These are phyloP conservation scores for Falco naumanni DNA, from an alignment of 2,797 vertebrate species.

Conservation along the genomic window DNA sequence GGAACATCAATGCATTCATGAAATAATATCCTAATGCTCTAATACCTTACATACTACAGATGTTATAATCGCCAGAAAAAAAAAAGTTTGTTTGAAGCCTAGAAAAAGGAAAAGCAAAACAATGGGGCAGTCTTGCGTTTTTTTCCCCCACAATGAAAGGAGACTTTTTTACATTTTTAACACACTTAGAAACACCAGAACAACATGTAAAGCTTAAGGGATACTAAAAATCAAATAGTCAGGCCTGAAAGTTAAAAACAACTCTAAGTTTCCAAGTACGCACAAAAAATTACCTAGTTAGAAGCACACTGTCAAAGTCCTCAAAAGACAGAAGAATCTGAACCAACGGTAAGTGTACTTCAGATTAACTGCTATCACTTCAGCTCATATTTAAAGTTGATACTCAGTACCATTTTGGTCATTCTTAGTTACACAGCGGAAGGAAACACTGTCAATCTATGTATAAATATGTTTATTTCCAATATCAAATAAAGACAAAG, in stretches of 20 bases:
- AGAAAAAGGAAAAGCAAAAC: background rate
- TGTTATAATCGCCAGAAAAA: background rate
- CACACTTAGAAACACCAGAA: background rate
- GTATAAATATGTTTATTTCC: background rate
- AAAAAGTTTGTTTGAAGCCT: background rate
- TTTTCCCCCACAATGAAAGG: background rate
- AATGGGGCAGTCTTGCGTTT: background rate
- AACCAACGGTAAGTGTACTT: background rate
- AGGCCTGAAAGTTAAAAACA: background rate
- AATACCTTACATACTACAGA: background rate
- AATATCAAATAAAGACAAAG: background rate
- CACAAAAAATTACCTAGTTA: background rate
- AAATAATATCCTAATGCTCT: background rate
- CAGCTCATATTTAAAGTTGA: background rate
- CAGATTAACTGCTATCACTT: background rate
- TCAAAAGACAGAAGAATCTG: background rate
- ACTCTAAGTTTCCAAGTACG: background rate
- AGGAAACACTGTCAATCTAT: background rate
- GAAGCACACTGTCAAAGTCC: background rate
- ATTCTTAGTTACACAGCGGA: background rate
- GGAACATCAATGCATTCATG: background rate
- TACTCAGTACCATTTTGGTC: background rate
- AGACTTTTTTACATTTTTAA: background rate
- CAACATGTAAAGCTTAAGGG: background rate
- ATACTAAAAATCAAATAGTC: background rate